Conservation (phyloP, 1,140 invertebrate species). For the Venustaconcha ellipsiformis region DNA sequence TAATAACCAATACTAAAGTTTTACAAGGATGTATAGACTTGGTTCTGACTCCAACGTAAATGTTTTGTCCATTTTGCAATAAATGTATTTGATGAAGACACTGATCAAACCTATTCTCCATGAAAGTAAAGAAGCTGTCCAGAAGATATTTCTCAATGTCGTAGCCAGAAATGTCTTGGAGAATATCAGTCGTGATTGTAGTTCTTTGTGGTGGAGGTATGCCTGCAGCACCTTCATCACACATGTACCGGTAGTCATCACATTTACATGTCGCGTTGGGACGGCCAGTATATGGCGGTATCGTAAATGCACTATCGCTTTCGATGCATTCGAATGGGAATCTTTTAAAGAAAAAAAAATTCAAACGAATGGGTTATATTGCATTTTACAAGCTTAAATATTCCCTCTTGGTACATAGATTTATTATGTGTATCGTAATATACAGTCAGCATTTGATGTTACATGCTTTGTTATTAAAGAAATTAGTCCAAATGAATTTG, state of each 20-base stretch:
- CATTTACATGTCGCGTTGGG: constrained; percentile 38
- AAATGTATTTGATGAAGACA: no score
- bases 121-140: constrained; percentile 46
- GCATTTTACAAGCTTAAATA: no score
- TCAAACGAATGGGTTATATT: no score
- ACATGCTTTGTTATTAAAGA: no score
- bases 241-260: constrained; percentile 36
- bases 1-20: no score
- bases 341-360: constrained; percentile 25
- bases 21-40: no score
- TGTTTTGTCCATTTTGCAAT: no score
- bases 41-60: no score
- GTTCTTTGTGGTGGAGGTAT: constrained; percentile 22
- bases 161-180: constrained; percentile 43
- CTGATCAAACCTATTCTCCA: constrained; percentile 44
- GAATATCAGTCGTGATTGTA: constrained; percentile 37
- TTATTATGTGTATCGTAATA: no score
- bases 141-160: constrained; percentile 50
- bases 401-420: no score
- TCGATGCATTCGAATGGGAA: constrained; percentile 30
- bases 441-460: no score
- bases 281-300: background rate
- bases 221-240: constrained; percentile 27
- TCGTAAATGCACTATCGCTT: constrained; percentile 21
- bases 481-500: no score